phyloP scores from a whole-genome alignment of 2,888 invertebrate genomes.

The Torymus aiolomorphi region DNA sequence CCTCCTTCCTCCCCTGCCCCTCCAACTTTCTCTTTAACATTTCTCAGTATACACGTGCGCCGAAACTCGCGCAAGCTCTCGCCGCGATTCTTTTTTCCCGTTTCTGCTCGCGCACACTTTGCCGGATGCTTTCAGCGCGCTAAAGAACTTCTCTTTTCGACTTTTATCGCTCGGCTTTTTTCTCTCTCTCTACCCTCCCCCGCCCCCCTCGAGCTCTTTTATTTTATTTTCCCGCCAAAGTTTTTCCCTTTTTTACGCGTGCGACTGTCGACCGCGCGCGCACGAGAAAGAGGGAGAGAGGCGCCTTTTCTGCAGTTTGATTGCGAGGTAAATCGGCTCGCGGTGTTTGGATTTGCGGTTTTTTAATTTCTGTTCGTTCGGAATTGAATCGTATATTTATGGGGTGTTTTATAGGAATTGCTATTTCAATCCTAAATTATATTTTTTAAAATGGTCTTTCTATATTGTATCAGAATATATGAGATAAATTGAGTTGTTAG shows the following conservation, averaged over 20 bases:
- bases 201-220: slow-evolving; percentile 18
- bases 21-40: slow-evolving; percentile 50
- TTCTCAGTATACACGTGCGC: slow-evolving; percentile 29
- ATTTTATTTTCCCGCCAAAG: slow-evolving; percentile 29
- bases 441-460: too few species aligned
- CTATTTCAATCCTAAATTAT: too few species aligned
- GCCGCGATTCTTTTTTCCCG: slow-evolving; percentile 49
- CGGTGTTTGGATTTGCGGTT: slow-evolving; percentile 25
- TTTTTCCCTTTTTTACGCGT: slow-evolving; percentile 21
- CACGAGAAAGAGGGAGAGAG: background rate
- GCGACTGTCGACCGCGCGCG: background rate
- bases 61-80: slow-evolving; percentile 44
- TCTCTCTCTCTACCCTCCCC: slow-evolving; percentile 9
- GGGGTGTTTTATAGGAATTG: background rate
- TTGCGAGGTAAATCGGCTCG: slow-evolving; percentile 15
- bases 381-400: background rate
- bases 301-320: slow-evolving; percentile 35
- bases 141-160: slow-evolving; percentile 53
- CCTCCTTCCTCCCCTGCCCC: background rate
- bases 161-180: slow-evolving; percentile 49
- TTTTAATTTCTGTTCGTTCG: slow-evolving; percentile 34
- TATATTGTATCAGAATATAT: too few species aligned
- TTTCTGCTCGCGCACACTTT: slow-evolving; percentile 51
- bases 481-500: too few species aligned
- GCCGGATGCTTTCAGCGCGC: slow-evolving; percentile 50